Evolutionary conservation across 2,888 invertebrate genomes (phyloP).

Genomic region (Xestia rhomboidea): DNA sequence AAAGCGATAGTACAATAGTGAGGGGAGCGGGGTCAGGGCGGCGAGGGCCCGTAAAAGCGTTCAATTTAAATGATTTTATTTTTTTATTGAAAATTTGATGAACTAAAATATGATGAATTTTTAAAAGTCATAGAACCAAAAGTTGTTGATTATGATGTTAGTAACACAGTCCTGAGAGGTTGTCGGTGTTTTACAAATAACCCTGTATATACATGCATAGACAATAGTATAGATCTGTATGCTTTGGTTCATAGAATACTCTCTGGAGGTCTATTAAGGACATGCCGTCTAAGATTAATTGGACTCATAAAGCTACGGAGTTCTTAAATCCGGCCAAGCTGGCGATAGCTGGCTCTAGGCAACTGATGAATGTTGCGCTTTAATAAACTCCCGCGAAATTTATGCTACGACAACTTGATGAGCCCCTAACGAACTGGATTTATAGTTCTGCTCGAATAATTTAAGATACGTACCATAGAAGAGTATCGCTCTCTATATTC

Average conservation of each 20-base stretch:
- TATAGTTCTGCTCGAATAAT: conserved; percentile 36
- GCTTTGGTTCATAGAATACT: conserved; percentile 28
- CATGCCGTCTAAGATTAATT: conserved; percentile 51
- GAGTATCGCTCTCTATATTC: neutral
- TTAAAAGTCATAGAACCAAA: no score
- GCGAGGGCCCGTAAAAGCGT: no score
- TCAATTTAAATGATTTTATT: no score
- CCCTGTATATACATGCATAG: neutral
- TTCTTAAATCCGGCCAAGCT: conserved; percentile 29
- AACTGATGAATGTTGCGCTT: conserved; percentile 23
- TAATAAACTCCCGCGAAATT: conserved; percentile 6
- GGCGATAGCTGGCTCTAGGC: conserved; percentile 42
- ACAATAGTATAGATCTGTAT: conserved; percentile 4
- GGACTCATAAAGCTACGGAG: conserved; percentile 40
- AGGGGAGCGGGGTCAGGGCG: no score
- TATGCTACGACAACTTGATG: conserved; percentile 40
- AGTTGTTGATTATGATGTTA: no score
- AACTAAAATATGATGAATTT: no score
- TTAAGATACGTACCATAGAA: neutral
- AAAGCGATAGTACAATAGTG: no score
- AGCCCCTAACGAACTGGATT: conserved; percentile 42
- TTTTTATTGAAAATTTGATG: no score
- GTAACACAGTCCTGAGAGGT: no score
- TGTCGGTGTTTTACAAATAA: no score
- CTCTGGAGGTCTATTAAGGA: conserved; percentile 41